These are phyloP conservation scores for Oryzias javanicus DNA, from an alignment of 2,113 vertebrate genomes.

Conservation along the genomic window DNA sequence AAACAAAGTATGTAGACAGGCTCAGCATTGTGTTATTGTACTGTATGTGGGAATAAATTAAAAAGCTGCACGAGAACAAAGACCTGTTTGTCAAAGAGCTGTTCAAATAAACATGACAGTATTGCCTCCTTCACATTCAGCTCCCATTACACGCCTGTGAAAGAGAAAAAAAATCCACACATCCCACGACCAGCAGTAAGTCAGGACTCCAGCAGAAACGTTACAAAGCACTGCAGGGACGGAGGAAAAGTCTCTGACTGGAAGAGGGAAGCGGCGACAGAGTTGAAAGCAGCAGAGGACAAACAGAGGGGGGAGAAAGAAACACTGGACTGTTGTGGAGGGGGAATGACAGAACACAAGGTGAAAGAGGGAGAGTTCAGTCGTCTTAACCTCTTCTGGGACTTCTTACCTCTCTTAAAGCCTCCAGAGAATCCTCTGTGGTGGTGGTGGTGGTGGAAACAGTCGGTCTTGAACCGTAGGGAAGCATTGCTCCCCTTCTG, in stretches of 20 bases:
- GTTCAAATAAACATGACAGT: slow-evolving; percentile 78
- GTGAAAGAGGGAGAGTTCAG: slow-evolving; percentile 6
- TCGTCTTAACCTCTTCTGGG: slow-evolving; percentile 4
- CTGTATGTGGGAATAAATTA: slow-evolving; percentile 12
- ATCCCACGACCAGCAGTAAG: slow-evolving; percentile 30
- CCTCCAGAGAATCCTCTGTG: slow-evolving; percentile 55
- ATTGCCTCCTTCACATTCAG: slow-evolving; percentile 43
- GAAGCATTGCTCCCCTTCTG: slow-evolving; percentile 70
- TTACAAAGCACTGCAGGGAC: neutral
- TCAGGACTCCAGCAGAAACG: slow-evolving; percentile 5
- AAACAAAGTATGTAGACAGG: neutral
- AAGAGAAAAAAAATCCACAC: slow-evolving; percentile 29
- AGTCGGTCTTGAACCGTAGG: slow-evolving; percentile 59
- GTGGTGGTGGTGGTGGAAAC: slow-evolving; percentile 66
- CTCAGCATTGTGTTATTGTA: no score
- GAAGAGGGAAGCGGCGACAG: slow-evolving; percentile 12
- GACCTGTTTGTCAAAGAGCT: slow-evolving; percentile 56
- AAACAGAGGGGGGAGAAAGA: slow-evolving; percentile 17
- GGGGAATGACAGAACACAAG: neutral
- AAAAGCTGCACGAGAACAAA: slow-evolving; percentile 32
- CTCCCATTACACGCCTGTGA: slow-evolving; percentile 55
- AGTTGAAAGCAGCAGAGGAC: slow-evolving; percentile 10
- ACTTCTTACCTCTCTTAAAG: slow-evolving; percentile 66
- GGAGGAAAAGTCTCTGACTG: neutral
- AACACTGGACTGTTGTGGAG: neutral